These are phyloP conservation scores for Triops longicaudatus DNA, from an alignment of 1,140 invertebrate genomes.

Conservation along the genomic window DNA sequence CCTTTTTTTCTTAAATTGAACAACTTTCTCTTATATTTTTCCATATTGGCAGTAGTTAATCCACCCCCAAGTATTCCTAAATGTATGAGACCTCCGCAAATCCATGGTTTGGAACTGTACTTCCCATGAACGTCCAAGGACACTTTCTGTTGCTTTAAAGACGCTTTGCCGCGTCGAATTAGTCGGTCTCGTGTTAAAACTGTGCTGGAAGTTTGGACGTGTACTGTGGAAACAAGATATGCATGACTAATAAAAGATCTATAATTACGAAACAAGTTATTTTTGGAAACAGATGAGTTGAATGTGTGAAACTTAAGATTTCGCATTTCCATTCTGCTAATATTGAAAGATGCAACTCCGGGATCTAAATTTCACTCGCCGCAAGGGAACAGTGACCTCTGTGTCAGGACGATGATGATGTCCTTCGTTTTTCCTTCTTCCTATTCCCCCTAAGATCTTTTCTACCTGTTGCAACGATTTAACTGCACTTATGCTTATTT, in stretches of 20 bases:
- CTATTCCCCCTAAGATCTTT: not conserved
- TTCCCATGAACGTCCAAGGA: not conserved
- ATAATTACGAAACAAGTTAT: not conserved
- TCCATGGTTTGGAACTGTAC: conserved; percentile 17
- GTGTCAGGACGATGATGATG: not conserved
- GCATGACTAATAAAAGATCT: not conserved
- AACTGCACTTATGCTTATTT: no score
- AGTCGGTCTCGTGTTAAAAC: no score
- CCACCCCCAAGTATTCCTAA: not conserved
- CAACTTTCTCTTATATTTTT: not conserved
- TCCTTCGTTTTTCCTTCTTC: not conserved
- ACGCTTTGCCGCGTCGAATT: no score
- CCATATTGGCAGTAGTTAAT: not conserved
- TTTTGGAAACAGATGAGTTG: not conserved
- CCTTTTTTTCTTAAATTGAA: not conserved
- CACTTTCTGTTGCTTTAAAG: not conserved
- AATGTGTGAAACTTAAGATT: not conserved
- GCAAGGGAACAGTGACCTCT: not conserved
- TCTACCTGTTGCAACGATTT: no score
- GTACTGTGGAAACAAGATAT: no score
- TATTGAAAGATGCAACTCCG: not conserved
- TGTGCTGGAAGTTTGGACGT: no score
- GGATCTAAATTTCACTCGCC: not conserved
- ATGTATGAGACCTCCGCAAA: not conserved
- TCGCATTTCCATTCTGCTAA: not conserved